Evolutionary conservation across 2,797 vertebrate genomes (phyloP).

Genomic region (Pogonophryne albipinna): DNA sequence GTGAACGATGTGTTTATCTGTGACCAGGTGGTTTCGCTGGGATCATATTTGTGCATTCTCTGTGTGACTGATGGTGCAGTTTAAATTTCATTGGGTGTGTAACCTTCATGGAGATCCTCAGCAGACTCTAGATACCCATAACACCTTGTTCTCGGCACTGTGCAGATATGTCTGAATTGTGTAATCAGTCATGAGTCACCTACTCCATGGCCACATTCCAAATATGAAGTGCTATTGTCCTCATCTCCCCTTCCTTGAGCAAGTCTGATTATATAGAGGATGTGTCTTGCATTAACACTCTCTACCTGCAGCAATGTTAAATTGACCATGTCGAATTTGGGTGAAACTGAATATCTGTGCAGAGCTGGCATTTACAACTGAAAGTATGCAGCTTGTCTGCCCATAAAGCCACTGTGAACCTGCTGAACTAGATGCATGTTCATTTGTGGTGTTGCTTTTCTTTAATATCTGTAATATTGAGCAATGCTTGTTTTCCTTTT

Average conservation of each 20-base stretch:
- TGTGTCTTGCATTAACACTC: slow-evolving; percentile 17
- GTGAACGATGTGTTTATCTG: slow-evolving; percentile 33
- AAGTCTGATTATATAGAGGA: slow-evolving; percentile 35
- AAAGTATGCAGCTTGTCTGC: neutral
- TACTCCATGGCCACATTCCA: slow-evolving; percentile 21
- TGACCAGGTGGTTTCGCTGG: slow-evolving; percentile 36
- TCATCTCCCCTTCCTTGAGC: slow-evolving; percentile 14
- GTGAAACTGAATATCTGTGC: neutral
- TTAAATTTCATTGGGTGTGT: slow-evolving; percentile 28
- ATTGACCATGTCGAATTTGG: slow-evolving; percentile 9
- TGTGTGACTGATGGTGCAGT: slow-evolving; percentile 30
- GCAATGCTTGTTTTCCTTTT: slow-evolving; percentile 4
- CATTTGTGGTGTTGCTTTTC: slow-evolving; percentile 12
- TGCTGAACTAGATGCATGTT: slow-evolving; percentile 16
- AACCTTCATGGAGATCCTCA: slow-evolving; percentile 24
- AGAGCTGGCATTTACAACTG: slow-evolving; percentile 14
- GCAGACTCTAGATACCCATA: slow-evolving; percentile 7
- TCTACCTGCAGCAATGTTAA: slow-evolving; percentile 11
- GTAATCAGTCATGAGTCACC: slow-evolving; percentile 35
- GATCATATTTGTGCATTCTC: slow-evolving; percentile 36
- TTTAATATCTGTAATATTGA: slow-evolving; percentile 3
- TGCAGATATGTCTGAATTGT: slow-evolving; percentile 13
- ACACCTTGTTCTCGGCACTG: slow-evolving; percentile 23
- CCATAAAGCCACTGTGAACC: neutral
- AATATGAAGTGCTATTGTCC: slow-evolving; percentile 25